Evolutionary conservation across 2,113 vertebrate genomes (phyloP), one percentile per base, ranked within the genome.

Genomic region (Lathamus discolor): DNA sequence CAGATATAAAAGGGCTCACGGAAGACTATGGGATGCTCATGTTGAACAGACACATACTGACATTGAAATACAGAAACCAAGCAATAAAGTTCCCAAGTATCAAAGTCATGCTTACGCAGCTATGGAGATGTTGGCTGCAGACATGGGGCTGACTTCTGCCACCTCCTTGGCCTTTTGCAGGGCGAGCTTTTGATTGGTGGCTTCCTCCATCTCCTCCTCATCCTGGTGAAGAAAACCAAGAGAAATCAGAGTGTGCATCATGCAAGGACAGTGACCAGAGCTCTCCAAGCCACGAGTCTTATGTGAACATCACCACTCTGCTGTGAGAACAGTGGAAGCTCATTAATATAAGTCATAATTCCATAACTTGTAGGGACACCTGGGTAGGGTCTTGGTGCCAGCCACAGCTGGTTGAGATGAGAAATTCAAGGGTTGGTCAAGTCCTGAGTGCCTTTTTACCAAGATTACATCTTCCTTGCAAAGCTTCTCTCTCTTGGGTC

Each of bases 151-250:
- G 96, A 99, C 99, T 97, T 99, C 99, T 4, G 99, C 99, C 88
- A 99, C 99, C 95, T 99, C 99, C 96, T 99, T 99, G 92, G 99
- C 99, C 94, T 99, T 99, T 44, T 99, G 99, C 72, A 99, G 97
- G 13, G 99, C 99, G 1, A 99, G 97, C 93, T 99, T 99, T 96
- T 99, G 99, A 69, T 98, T 99, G 96, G 99, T 99, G 51, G 99
- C 99, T 89, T 99, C 99, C 88, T 99, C 99, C 98, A 99, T 99
- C 95, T 99, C 99, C 92, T 99, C 99, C 96, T 99, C 99, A 8
- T 99, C 99, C 99, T 99, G 87, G 41, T 52, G 62, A 17, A 92
- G 75, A 86, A 75, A 92, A 83, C 24, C 28, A 74, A 68, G 84
- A 59, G 51, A 77, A 52, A 69, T 46, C 55, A 66, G 43, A 75